phyloP scores from a whole-genome alignment of 1,140 invertebrate species.

The Pseudomyrmex dendroicus region DNA sequence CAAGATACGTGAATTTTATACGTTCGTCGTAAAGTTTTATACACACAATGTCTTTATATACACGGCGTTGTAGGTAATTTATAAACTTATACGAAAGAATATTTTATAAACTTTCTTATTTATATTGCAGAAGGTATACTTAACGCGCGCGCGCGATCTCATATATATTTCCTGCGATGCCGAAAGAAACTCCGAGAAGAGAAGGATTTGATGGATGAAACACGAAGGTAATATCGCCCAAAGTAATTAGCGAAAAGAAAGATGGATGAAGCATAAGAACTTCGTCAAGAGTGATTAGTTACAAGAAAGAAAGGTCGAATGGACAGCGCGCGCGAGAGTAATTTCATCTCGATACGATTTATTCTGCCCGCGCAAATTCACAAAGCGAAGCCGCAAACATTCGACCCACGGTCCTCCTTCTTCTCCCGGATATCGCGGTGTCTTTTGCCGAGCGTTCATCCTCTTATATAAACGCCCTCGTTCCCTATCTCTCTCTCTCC shows the following conservation, averaged over 20 bases:
- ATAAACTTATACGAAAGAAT: neutral
- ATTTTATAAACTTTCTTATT: conserved; percentile 2
- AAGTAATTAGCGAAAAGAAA: conserved; percentile 62
- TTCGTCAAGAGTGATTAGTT: conserved; percentile 63
- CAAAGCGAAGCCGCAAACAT: conserved; percentile 27
- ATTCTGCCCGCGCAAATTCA: neutral
- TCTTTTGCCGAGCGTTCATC: conserved; percentile 50
- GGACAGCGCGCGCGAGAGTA: conserved; percentile 1
- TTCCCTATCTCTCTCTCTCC: neutral
- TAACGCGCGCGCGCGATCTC: neutral
- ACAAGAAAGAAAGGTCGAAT: conserved; percentile 32
- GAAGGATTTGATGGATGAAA: conserved; percentile 67
- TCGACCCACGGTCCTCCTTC: neutral
- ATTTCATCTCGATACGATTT: conserved; percentile 47
- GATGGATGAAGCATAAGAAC: conserved; percentile 58
- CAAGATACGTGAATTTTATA: neutral
- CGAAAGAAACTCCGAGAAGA: conserved; percentile 40
- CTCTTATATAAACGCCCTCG: conserved; percentile 33
- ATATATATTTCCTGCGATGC: conserved; percentile 8
- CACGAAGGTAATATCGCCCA: conserved; percentile 53
- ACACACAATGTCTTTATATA: neutral
- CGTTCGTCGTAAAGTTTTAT: neutral
- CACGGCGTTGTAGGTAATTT: neutral
- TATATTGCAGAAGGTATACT: neutral
- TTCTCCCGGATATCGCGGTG: neutral